Evolutionary conservation across 2,888 invertebrate species (phyloP).

Genomic region (Selenia dentaria): DNA sequence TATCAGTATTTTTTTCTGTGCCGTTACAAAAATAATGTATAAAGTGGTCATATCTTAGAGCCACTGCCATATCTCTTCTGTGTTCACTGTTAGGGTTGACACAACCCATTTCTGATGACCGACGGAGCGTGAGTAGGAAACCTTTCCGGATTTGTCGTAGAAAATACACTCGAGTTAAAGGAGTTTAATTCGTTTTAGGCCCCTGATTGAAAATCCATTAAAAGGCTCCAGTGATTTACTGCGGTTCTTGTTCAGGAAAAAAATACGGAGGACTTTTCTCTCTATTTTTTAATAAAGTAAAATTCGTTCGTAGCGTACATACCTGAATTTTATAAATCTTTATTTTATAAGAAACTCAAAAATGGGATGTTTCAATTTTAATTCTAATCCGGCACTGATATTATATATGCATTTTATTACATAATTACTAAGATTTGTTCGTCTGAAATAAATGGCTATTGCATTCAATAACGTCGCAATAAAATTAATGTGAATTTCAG

Average conservation of each 20-base stretch:
- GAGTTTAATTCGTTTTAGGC: conserved; percentile 33
- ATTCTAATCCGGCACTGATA: neutral
- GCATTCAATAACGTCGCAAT: too few species aligned
- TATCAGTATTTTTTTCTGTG: too few species aligned
- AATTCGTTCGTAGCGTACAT: too few species aligned
- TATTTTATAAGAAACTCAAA: too few species aligned
- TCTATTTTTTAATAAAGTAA: neutral
- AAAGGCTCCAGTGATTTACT: conserved; percentile 25
- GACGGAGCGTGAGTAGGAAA: conserved; percentile 9
- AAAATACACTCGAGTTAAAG: conserved; percentile 21
- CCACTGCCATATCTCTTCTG: neutral
- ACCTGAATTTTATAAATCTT: too few species aligned
- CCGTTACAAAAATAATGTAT: too few species aligned
- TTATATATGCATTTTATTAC: neutral
- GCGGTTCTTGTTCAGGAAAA: conserved; percentile 5
- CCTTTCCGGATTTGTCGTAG: conserved; percentile 21
- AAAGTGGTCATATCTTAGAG: too few species aligned
- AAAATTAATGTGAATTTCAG: too few species aligned
- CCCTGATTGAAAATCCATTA: conserved; percentile 36
- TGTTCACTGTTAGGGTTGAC: conserved; percentile 7
- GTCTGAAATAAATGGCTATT: too few species aligned
- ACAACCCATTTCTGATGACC: conserved; percentile 21
- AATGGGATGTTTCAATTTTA: too few species aligned
- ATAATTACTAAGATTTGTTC: too few species aligned
- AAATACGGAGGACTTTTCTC: neutral